Evolutionary conservation across 2,113 vertebrate genomes (phyloP).

Genomic region (Tragulus kanchil): DNA sequence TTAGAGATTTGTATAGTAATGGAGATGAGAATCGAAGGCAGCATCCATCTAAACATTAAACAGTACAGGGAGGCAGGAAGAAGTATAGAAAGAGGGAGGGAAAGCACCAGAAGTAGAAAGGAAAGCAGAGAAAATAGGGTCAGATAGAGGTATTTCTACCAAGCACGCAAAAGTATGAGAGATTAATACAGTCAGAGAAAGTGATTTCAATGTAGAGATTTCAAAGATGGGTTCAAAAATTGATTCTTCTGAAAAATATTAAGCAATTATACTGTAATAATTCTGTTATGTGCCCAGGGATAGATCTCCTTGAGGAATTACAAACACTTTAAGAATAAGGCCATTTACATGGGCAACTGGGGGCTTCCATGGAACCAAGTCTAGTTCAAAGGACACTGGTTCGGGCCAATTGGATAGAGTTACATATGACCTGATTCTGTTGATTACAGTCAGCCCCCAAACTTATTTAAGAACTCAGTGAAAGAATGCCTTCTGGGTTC

Average conservation of each 20-base stretch:
- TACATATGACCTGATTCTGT: background rate
- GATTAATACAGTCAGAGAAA: background rate
- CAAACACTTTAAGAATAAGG: background rate
- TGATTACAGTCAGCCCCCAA: background rate
- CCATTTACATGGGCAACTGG: background rate
- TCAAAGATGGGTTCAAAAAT: slow-evolving; percentile 5
- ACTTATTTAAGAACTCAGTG: too few relatives aligned
- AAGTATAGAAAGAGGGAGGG: background rate
- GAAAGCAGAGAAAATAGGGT: slow-evolving; percentile 8
- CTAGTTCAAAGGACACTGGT: background rate
- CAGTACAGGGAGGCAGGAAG: background rate
- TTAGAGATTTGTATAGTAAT: background rate
- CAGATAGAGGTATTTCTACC: background rate
- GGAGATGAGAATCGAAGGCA: background rate
- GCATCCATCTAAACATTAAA: background rate
- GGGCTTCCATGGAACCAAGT: background rate
- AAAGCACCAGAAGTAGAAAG: background rate
- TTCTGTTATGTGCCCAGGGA: background rate
- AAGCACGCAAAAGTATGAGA: background rate
- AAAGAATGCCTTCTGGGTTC: background rate
- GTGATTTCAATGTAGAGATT: background rate
- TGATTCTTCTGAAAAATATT: background rate
- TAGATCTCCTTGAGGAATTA: background rate
- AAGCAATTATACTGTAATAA: background rate
- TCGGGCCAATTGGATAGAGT: background rate